These are phyloP conservation scores for Naja naja DNA, from an alignment of 2,113 vertebrate genomes.

Conservation along the genomic window DNA sequence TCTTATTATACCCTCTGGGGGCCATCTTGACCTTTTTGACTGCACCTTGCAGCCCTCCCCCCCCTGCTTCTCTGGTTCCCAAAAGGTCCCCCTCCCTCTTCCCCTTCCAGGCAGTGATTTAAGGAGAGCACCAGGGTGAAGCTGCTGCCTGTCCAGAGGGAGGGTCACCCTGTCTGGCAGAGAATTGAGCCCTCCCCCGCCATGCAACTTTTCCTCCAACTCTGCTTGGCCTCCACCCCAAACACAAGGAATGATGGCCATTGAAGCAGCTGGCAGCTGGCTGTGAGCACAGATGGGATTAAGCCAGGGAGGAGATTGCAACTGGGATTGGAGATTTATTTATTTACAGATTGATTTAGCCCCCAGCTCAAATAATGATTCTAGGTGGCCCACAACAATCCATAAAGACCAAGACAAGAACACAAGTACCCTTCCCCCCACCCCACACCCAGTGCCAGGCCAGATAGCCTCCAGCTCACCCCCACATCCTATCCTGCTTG, in stretches of 20 bases:
- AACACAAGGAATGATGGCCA: fast-evolving
- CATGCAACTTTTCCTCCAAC: not conserved
- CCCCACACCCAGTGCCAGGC: not conserved
- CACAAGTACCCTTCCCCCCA: not conserved
- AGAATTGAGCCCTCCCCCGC: fast-evolving
- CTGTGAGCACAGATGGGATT: not conserved
- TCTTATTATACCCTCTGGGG: not conserved
- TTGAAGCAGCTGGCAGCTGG: not conserved
- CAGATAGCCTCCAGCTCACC: not conserved
- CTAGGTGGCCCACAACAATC: not conserved
- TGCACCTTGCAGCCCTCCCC: not conserved
- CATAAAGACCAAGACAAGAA: not conserved
- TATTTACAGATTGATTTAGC: not conserved
- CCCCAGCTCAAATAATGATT: not conserved
- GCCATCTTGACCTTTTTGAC: not conserved
- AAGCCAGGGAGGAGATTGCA: not conserved
- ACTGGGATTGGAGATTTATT: not conserved
- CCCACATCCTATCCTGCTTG: not conserved
- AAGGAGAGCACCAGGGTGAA: fast-evolving
- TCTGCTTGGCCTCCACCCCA: no score
- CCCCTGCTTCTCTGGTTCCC: not conserved
- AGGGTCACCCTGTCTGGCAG: fast-evolving
- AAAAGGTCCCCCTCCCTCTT: not conserved
- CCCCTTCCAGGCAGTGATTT: fast-evolving
- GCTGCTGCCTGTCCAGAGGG: not conserved